A percentile compares a stretch with the other conserved stretches of the same genome.
These are phyloP conservation scores for Stegana nigrithorax DNA, from an alignment of 2,888 invertebrate species.

Conservation along the genomic window DNA sequence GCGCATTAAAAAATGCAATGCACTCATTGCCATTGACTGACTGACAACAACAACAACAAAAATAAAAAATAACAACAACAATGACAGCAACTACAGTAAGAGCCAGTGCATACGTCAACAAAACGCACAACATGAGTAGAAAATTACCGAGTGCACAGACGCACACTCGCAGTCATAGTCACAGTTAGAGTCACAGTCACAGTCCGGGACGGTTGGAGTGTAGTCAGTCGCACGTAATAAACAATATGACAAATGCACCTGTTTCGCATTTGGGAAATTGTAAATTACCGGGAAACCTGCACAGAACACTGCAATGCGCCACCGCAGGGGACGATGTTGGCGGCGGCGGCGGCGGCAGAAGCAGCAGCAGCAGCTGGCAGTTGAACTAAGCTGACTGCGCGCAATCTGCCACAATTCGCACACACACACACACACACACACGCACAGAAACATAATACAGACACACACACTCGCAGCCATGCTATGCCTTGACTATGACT, in stretches of 20 bases:
- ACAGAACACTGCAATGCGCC: no score
- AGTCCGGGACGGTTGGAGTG: no score
- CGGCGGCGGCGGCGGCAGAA: background rate
- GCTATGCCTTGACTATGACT: background rate
- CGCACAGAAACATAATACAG: constrained; percentile 23
- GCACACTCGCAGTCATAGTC: no score
- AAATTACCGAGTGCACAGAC: no score
- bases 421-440: constrained; percentile 11
- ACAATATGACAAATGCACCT: constrained; percentile 56
- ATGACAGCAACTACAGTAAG: background rate
- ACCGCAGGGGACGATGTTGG: no score
- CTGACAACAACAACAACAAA: background rate
- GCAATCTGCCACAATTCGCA: constrained; percentile 16
- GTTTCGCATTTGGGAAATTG: constrained; percentile 27
- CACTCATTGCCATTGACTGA: no score
- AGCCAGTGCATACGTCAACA: background rate
- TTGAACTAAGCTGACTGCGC: no score
- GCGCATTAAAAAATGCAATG: background rate
- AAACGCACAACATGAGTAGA: background rate
- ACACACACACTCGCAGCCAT: constrained; percentile 10
- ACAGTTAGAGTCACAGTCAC: no score
- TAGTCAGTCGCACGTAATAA: background rate
- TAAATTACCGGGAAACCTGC: constrained; percentile 20
- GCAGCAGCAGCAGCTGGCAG: no score
- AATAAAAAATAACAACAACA: background rate